phyloP scores from a whole-genome alignment of 64 coral and sea anemone species.

The Stylophora pistillata region DNA sequence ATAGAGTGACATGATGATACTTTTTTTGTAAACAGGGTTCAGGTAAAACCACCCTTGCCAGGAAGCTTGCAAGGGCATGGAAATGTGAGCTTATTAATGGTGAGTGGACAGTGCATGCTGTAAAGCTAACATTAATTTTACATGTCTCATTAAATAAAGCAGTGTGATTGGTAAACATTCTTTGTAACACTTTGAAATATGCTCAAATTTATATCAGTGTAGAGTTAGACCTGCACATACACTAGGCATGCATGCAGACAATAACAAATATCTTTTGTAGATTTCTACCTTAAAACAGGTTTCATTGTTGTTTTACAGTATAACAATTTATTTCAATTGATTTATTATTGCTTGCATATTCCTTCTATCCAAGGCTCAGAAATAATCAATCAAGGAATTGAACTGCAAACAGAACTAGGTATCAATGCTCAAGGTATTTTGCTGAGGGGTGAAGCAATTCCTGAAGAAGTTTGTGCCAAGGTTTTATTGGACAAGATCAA shows the following conservation, averaged over 20 bases:
- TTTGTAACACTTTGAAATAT: too few species aligned
- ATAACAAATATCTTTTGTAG: not conserved
- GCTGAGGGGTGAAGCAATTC: conserved; percentile 90
- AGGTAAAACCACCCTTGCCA: conserved; percentile 88
- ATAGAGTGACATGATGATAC: too few species aligned
- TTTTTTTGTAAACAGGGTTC: conserved; percentile 57
- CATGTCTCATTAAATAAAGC: too few species aligned
- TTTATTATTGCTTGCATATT: conserved; percentile 2
- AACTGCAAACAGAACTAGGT: conserved; percentile 90
- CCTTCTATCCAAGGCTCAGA: conserved; percentile 73
- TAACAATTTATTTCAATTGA: not conserved
- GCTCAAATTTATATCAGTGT: too few species aligned
- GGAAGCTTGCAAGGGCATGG: conserved; percentile 85
- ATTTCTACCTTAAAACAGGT: too few species aligned
- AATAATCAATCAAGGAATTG: conserved; percentile 87
- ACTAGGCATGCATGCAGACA: not conserved
- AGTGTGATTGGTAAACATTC: too few species aligned
- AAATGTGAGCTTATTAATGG: conserved; percentile 97
- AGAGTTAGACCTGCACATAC: too few species aligned
- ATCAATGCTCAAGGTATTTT: conserved; percentile 85
- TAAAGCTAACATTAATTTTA: not conserved
- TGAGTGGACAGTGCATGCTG: not conserved
- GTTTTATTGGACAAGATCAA: conserved; percentile 89
- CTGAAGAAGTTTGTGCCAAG: conserved; percentile 87
- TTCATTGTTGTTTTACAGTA: too few species aligned